Evolutionary conservation across 1,140 invertebrate species (phyloP).

Genomic region (Drosophila trapezifrons): DNA sequence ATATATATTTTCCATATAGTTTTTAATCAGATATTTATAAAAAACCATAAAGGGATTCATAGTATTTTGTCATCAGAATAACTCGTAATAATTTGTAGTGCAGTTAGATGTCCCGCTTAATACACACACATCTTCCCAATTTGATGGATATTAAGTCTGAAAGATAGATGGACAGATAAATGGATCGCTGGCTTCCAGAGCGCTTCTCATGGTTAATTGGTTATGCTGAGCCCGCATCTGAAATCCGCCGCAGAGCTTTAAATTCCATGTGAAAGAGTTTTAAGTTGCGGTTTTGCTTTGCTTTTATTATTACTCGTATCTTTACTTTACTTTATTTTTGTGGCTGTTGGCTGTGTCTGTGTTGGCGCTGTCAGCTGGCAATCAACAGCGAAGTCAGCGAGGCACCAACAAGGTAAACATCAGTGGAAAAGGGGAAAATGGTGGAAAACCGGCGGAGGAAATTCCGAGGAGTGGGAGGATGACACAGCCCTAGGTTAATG

Average conservation of each 20-base stretch:
- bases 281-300: conserved; percentile 30
- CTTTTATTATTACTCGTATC: conserved; percentile 22
- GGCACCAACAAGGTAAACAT: conserved; percentile 76
- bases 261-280: conserved; percentile 57
- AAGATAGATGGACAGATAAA: conserved; percentile 35
- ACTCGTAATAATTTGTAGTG: conserved; percentile 16
- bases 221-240: conserved; percentile 48
- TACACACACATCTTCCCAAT: conserved; percentile 16
- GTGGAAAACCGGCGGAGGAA: conserved; percentile 14
- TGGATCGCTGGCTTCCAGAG: conserved; percentile 43
- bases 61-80: not conserved
- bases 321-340: conserved; percentile 31
- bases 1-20: no score
- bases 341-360: conserved; percentile 19
- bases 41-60: no score
- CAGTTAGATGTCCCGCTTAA: conserved; percentile 13
- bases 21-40: not conserved
- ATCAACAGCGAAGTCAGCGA: conserved; percentile 74
- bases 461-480: conserved; percentile 18
- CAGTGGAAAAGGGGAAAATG: conserved; percentile 27
- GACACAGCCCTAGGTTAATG: conserved; percentile 55
- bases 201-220: conserved; percentile 51
- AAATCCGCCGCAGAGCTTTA: conserved; percentile 39
- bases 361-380: conserved; percentile 64
- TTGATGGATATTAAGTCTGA: conserved; percentile 32